Conservation (phyloP, 2,888 invertebrate genomes). For the Stratiomys singularior region DNA sequence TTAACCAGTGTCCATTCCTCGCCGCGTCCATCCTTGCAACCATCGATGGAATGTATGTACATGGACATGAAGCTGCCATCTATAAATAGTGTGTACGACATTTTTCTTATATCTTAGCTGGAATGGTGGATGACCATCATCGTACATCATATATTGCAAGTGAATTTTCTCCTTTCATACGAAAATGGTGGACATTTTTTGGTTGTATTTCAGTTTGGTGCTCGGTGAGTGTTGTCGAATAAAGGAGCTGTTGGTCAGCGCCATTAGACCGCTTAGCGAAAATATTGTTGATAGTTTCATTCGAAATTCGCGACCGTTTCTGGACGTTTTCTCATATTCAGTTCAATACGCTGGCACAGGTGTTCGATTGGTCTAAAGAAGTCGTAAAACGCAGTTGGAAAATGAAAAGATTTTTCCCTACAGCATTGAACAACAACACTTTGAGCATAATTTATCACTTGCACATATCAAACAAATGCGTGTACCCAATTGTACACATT, state of each 20-base stretch:
- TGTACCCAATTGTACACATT: slow-evolving; percentile 26
- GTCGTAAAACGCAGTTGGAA: not conserved
- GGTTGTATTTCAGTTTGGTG: not conserved
- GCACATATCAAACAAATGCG: slow-evolving; percentile 23
- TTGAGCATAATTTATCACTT: slow-evolving; percentile 11
- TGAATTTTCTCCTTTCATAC: not conserved
- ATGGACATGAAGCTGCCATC: slow-evolving; percentile 21
- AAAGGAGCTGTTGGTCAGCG: too few relatives aligned
- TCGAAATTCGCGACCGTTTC: not conserved
- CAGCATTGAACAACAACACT: not conserved
- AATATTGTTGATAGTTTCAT: not conserved
- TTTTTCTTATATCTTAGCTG: slow-evolving; percentile 31
- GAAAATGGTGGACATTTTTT: slow-evolving; percentile 30
- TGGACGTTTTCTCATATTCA: too few relatives aligned
- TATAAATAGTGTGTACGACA: slow-evolving; percentile 34
- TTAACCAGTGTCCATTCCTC: not conserved
- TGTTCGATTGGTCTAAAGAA: not conserved
- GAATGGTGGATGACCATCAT: slow-evolving; percentile 32
- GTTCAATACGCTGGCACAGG: too few relatives aligned
- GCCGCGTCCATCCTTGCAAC: not conserved
- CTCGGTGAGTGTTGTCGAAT: not conserved
- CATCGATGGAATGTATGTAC: not conserved
- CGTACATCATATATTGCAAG: slow-evolving; percentile 34
- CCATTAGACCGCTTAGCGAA: too few relatives aligned
- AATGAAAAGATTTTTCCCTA: not conserved